These are phyloP conservation scores for Danio choprae DNA, from an alignment of 2,797 vertebrate species.

Conservation along the genomic window DNA sequence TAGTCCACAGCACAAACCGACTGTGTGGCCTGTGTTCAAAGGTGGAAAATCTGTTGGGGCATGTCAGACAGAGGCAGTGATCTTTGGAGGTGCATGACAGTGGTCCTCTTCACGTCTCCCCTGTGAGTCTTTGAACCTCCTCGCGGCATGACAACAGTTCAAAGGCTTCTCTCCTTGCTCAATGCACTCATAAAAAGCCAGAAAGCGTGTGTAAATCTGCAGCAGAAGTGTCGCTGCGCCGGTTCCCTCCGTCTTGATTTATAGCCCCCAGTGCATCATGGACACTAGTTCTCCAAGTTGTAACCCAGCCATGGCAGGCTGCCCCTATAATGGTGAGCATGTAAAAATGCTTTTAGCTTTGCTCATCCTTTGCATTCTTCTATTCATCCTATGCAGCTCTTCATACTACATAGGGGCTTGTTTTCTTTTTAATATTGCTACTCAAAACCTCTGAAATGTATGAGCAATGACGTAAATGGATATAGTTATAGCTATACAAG, in stretches of 20 bases:
- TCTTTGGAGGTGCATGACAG: conserved; percentile 43
- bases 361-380: conserved; percentile 27
- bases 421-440: neutral
- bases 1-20: neutral
- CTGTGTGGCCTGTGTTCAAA: conserved; percentile 34
- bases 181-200: conserved; percentile 41
- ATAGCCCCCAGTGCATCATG: conserved; percentile 26
- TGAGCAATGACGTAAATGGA: neutral
- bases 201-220: conserved; percentile 52
- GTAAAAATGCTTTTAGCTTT: conserved; percentile 46
- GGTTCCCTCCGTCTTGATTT: conserved; percentile 40
- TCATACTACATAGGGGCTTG: conserved; percentile 28
- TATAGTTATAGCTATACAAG: neutral
- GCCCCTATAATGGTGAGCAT: conserved; percentile 13
- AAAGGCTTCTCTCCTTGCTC: conserved; percentile 47
- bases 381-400: neutral
- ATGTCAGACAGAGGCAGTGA: conserved; percentile 30
- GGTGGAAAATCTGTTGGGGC: conserved; percentile 41
- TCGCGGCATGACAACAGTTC: conserved; percentile 48
- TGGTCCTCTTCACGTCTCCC: conserved; percentile 38
- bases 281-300: conserved; percentile 39
- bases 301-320: conserved; percentile 33
- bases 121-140: conserved; percentile 41
- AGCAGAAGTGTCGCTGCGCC: conserved; percentile 35
- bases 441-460: neutral